Conservation (phyloP, 2,113 vertebrate species). For the Calidris pugnax region DNA sequence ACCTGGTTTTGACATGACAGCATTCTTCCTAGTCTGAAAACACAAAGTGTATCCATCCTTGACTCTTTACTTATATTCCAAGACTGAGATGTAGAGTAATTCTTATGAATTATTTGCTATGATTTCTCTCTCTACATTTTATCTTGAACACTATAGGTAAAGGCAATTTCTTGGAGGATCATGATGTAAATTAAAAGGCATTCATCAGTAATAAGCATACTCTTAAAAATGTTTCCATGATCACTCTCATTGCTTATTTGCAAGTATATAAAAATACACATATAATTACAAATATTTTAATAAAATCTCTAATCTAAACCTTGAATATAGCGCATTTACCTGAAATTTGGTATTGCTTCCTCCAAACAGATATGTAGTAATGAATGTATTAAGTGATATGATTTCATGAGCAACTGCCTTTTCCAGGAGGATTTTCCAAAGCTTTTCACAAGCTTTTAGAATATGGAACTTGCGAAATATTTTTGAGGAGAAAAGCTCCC, state of each 20-base stretch:
- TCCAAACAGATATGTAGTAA: not conserved
- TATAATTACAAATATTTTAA: not conserved
- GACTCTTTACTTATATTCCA: not conserved
- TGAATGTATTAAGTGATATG: not conserved
- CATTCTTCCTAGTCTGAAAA: not conserved
- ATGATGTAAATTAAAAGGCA: not conserved
- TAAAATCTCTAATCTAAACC: not conserved
- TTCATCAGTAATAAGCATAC: not conserved
- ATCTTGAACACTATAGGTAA: not conserved
- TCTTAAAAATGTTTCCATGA: not conserved
- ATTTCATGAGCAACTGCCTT: not conserved
- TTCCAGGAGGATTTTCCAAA: not conserved
- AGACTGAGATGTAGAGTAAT: not conserved
- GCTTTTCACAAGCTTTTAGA: constrained; percentile 14
- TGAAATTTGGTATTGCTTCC: not conserved
- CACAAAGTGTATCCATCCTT: not conserved
- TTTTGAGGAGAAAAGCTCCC: constrained; percentile 3
- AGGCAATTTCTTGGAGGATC: not conserved
- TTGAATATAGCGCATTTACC: not conserved
- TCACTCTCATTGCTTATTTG: not conserved
- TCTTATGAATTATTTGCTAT: not conserved
- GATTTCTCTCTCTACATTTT: not conserved
- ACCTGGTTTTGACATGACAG: not conserved
- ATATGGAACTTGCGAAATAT: not conserved
- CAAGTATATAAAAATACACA: not conserved